Evolutionary conservation across 2,888 invertebrate genomes (phyloP).

Genomic region (Listrodromus nycthemerus): DNA sequence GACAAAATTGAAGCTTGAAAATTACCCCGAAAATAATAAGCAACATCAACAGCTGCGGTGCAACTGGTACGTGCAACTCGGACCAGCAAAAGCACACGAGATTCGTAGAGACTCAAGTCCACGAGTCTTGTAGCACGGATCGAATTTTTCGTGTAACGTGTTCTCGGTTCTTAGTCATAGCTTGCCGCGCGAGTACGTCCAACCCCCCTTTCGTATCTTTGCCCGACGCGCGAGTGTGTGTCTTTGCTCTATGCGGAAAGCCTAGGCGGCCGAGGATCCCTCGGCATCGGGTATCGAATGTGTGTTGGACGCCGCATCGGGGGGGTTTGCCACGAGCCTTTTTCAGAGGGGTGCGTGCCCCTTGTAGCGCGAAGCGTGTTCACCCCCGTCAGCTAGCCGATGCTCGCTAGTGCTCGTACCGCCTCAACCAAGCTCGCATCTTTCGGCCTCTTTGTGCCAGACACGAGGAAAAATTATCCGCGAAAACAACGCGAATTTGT

Average conservation of each 20-base stretch:
- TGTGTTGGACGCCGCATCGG: constrained; percentile 64
- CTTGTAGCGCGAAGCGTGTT: constrained; percentile 71
- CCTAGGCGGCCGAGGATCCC: constrained; percentile 71
- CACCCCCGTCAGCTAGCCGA: constrained; percentile 66
- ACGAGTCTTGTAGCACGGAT: constrained; percentile 55
- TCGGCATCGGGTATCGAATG: constrained; percentile 76
- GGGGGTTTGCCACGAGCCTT: constrained; percentile 65
- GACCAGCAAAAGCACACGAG: constrained; percentile 15
- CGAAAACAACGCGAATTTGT: constrained; percentile 24
- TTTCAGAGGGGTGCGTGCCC: constrained; percentile 80
- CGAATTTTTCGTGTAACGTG: constrained; percentile 72
- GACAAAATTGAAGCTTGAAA: background rate
- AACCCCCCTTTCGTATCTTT: constrained; percentile 43
- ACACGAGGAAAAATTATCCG: background rate
- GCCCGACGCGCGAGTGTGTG: constrained; percentile 8
- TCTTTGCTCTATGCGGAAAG: constrained; percentile 13
- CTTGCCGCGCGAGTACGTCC: constrained; percentile 63
- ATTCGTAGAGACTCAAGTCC: constrained; percentile 8
- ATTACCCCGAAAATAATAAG: background rate
- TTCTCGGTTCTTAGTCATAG: constrained; percentile 77
- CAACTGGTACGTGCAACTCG: constrained; percentile 6
- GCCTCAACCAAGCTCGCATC: constrained; percentile 68
- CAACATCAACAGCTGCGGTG: constrained; percentile 2
- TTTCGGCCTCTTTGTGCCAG: constrained; percentile 61
- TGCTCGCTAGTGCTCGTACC: constrained; percentile 76